phyloP scores from a whole-genome alignment of 2,888 invertebrate species.

The Apotomis turbidana region DNA sequence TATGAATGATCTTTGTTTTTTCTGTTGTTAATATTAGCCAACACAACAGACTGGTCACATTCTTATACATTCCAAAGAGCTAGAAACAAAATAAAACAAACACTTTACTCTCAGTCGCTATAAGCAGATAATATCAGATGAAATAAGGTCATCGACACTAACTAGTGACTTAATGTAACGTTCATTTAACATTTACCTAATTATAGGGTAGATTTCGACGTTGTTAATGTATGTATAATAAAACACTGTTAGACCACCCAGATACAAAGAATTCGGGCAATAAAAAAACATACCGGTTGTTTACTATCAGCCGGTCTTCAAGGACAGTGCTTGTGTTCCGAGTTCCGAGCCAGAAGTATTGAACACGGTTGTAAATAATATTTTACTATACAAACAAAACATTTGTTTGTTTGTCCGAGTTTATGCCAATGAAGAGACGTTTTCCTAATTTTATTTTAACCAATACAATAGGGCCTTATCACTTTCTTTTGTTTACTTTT shows the following conservation, averaged over 20 bases:
- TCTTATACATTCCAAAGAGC: constrained; percentile 27
- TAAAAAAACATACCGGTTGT: constrained; percentile 41
- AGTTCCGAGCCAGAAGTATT: constrained; percentile 19
- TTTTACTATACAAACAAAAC: constrained; percentile 27
- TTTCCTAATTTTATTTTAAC: constrained; percentile 17
- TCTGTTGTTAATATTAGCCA: not conserved
- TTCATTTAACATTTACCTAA: constrained; percentile 32
- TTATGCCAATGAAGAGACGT: constrained; percentile 12
- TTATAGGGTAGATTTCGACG: constrained; percentile 33
- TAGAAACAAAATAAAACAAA: constrained; percentile 12
- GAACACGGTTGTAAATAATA: constrained; percentile 35
- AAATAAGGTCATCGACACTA: constrained; percentile 24
- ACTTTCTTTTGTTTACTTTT: not conserved
- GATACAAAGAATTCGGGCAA: constrained; percentile 37
- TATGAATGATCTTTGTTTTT: constrained; percentile 12
- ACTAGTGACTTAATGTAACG: constrained; percentile 10
- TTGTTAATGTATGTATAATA: constrained; percentile 31
- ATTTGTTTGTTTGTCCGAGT: constrained; percentile 9
- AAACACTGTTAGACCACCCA: constrained; percentile 42
- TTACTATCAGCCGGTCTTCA: constrained; percentile 37
- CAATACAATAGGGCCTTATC: constrained; percentile 8
- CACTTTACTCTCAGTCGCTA: not conserved
- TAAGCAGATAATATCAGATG: constrained; percentile 27
- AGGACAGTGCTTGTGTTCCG: constrained; percentile 34
- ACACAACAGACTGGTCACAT: constrained; percentile 14